Conservation (phyloP, 2,113 vertebrate genomes). For the Poecile atricapillus region DNA sequence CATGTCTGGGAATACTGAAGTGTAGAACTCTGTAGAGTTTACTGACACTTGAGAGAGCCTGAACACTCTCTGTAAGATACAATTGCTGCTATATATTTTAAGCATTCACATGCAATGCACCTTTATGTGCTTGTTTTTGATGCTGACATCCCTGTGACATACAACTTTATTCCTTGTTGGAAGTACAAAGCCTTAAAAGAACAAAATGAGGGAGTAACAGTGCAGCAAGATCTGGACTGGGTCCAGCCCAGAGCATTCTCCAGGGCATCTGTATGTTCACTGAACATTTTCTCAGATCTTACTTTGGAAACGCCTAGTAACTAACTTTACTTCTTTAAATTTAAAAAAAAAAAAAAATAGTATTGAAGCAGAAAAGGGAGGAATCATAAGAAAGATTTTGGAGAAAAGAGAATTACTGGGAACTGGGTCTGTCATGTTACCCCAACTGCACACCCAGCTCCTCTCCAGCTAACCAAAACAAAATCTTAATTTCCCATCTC, state of each 20-base stretch:
- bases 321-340: neutral
- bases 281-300: neutral
- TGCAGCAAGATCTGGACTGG: neutral
- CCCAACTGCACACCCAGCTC: neutral
- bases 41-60: neutral
- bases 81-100: neutral
- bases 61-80: too few species aligned
- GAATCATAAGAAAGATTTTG: neutral
- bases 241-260: neutral
- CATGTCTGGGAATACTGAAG: neutral
- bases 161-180: neutral
- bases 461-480: neutral
- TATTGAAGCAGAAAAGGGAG: neutral
- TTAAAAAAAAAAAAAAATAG: neutral
- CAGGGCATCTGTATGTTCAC: neutral
- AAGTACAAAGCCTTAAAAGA: neutral
- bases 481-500: neutral
- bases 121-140: neutral
- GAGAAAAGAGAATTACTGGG: neutral
- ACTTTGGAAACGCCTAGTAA: neutral
- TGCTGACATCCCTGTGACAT: neutral
- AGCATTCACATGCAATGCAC: neutral
- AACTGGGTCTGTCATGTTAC: neutral
- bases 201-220: neutral
- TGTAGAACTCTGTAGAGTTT: neutral